Conservation (phyloP, 2,113 vertebrate genomes). For the Bos javanicus region DNA sequence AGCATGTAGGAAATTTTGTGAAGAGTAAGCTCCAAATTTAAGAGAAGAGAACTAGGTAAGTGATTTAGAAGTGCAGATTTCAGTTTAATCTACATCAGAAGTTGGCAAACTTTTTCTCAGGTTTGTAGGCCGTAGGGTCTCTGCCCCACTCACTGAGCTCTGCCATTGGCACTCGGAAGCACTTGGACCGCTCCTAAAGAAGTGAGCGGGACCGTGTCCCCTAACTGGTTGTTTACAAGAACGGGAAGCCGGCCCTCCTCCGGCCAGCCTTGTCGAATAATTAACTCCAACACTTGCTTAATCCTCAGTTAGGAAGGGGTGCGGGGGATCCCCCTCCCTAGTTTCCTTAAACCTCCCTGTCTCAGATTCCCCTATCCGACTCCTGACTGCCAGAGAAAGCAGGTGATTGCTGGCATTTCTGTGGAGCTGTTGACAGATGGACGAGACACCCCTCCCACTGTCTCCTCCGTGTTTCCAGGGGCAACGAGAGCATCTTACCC, state of each 20-base stretch:
- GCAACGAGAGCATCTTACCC: background rate
- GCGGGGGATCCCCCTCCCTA: rapidly evolving
- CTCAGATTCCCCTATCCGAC: rapidly evolving
- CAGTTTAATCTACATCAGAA: background rate
- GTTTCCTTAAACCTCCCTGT: background rate
- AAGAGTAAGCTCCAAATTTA: background rate
- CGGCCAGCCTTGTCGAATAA: background rate
- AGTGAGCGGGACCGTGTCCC: background rate
- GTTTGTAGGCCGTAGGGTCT: background rate
- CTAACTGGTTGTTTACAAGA: background rate
- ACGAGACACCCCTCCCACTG: rapidly evolving
- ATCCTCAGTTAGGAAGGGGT: background rate
- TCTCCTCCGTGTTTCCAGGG: rapidly evolving
- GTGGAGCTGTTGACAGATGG: background rate
- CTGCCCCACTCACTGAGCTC: background rate
- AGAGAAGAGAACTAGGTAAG: background rate
- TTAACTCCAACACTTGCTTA: background rate
- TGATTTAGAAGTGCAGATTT: background rate
- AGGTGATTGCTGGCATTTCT: rapidly evolving
- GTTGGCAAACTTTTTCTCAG: background rate
- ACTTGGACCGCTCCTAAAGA: rapidly evolving
- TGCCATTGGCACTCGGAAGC: rapidly evolving
- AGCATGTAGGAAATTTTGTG: too few species aligned
- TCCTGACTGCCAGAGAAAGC: background rate
- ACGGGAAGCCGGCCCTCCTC: background rate